Percentiles rank a stretch among this genome's conserved stretches.
phyloP scores from a whole-genome alignment of 2,113 vertebrate species.

The Chelonoidis abingdonii region DNA sequence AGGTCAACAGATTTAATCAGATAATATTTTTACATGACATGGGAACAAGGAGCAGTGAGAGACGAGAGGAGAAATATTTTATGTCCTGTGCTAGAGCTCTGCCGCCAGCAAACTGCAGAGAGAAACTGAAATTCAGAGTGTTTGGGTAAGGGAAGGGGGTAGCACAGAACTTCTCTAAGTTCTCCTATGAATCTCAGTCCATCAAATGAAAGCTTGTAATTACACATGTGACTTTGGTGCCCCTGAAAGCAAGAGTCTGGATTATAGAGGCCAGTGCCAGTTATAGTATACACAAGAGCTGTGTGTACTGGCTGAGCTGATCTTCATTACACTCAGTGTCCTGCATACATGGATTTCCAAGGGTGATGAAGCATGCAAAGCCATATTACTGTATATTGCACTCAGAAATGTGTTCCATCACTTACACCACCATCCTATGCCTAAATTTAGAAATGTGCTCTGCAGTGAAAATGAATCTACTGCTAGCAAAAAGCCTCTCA shows the following conservation, averaged over 20 bases:
- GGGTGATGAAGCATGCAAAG: background rate
- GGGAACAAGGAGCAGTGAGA: slow-evolving; percentile 31
- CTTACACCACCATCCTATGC: background rate
- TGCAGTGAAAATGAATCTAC: background rate
- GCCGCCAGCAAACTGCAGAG: slow-evolving; percentile 23
- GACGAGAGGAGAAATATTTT: slow-evolving; percentile 50
- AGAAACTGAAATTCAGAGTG: slow-evolving; percentile 9
- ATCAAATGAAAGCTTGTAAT: background rate
- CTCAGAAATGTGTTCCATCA: background rate
- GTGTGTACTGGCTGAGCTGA: background rate
- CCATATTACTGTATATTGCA: background rate
- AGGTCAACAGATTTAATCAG: slow-evolving; percentile 43
- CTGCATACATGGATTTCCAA: fast-evolving
- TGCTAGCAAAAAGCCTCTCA: background rate
- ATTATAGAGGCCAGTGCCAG: background rate
- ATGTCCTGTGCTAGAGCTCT: slow-evolving; percentile 6
- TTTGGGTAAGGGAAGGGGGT: background rate
- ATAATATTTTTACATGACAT: background rate
- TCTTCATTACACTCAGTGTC: background rate
- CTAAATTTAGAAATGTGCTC: background rate
- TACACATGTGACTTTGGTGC: background rate
- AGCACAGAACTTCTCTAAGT: background rate
- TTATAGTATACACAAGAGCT: background rate
- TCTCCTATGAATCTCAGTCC: background rate
- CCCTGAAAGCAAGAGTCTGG: background rate